Percentiles rank a stretch among this genome's conserved stretches.
phyloP scores from a whole-genome alignment of 2,888 invertebrate genomes.

The Acleris cristana region DNA sequence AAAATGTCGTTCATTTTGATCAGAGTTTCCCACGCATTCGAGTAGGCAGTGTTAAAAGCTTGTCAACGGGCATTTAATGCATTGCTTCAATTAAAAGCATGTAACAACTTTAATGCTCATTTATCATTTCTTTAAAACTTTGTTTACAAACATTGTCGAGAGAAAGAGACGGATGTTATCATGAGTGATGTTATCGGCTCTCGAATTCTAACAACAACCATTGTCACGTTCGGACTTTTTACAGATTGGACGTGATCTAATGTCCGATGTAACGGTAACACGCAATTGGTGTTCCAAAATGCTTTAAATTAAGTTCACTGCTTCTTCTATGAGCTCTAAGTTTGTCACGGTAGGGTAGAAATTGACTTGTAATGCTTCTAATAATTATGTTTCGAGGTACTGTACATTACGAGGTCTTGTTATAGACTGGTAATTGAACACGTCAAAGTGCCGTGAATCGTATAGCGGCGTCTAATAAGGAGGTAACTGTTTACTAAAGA shows the following conservation, averaged over 20 bases:
- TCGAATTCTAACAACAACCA: conserved; percentile 41
- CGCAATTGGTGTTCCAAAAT: conserved; percentile 47
- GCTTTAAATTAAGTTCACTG: conserved; percentile 29
- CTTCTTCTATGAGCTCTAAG: conserved; percentile 14
- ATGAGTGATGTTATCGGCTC: conserved; percentile 8
- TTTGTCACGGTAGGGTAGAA: conserved; percentile 18
- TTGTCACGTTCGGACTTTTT: conserved; percentile 52
- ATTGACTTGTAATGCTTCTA: conserved; percentile 16
- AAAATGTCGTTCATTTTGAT: conserved; percentile 54
- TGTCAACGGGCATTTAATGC: conserved; percentile 35
- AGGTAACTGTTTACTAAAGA: conserved; percentile 50
- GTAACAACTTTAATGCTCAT: conserved; percentile 12
- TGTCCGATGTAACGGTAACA: conserved; percentile 54
- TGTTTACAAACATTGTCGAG: conserved; percentile 25
- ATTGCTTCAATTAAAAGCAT: conserved; percentile 32
- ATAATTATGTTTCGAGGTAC: conserved; percentile 34
- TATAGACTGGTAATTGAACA: conserved; percentile 58
- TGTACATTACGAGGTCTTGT: conserved; percentile 53
- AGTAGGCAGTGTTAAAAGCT: conserved; percentile 55
- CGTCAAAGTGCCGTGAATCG: conserved; percentile 47
- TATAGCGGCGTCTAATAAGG: conserved; percentile 49
- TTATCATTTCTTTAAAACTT: conserved; percentile 17
- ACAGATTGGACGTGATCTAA: conserved; percentile 51
- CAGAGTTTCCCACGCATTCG: conserved; percentile 54
- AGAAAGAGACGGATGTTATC: conserved; percentile 11